Evolutionary conservation across 1,140 invertebrate species (phyloP).

Genomic region (Ylistrum balloti): DNA sequence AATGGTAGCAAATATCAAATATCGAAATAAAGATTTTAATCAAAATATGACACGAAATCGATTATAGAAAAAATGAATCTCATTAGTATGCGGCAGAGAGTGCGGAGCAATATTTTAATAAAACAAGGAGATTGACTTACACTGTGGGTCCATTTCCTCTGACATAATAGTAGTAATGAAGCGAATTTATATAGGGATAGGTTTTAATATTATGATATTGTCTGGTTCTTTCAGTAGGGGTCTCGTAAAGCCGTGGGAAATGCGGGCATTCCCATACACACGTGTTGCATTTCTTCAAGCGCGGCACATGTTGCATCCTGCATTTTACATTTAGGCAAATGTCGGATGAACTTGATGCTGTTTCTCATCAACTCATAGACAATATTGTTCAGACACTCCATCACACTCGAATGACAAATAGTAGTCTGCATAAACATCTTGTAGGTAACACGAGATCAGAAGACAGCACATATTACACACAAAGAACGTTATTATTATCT

Average conservation of each 20-base stretch:
- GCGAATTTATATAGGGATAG: not conserved
- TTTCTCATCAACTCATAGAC: not conserved
- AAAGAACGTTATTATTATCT: too few relatives aligned
- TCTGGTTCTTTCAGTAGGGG: not conserved
- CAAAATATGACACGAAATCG: not conserved
- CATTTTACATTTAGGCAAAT: not conserved
- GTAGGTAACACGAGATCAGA: not conserved
- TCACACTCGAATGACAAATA: not conserved
- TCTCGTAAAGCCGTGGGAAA: constrained; percentile 3
- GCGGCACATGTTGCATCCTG: not conserved
- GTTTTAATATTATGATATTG: not conserved
- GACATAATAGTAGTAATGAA: not conserved
- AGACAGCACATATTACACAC: not conserved
- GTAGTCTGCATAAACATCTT: not conserved
- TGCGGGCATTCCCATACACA: not conserved
- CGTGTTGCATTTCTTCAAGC: not conserved
- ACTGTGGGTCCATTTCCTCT: not conserved
- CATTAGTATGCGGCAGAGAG: too few relatives aligned
- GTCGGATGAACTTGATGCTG: not conserved
- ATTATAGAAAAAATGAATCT: not conserved
- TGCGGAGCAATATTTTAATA: too few relatives aligned
- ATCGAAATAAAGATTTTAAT: not conserved
- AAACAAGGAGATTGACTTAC: too few relatives aligned
- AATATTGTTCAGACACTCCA: too few relatives aligned
- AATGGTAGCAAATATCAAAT: not conserved